A percentile compares a stretch with the other conserved stretches of the same genome.
Conservation (phyloP, 2,113 vertebrate genomes). For the Caranx ignobilis region DNA sequence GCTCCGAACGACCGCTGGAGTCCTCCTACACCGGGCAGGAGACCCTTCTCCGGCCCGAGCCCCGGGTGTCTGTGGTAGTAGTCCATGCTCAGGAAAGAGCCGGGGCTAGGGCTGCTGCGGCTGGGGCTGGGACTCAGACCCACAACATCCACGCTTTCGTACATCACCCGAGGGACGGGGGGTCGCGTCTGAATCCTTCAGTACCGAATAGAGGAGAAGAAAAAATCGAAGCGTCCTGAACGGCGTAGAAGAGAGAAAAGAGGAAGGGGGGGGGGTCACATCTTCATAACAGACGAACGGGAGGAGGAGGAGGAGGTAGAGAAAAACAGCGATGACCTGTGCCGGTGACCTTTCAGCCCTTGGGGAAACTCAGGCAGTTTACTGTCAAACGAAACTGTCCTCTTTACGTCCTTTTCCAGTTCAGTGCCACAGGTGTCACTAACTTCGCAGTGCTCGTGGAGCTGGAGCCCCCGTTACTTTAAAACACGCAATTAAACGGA, state of each 20-base stretch:
- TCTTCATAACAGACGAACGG: slow-evolving; percentile 64
- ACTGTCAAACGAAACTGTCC: slow-evolving; percentile 8
- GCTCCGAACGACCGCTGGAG: slow-evolving; percentile 70
- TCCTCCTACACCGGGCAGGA: slow-evolving; percentile 56
- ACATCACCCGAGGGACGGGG: slow-evolving; percentile 63
- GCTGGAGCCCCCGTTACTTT: background rate
- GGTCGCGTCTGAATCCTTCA: slow-evolving; percentile 45
- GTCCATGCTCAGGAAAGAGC: slow-evolving; percentile 77
- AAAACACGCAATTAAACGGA: background rate
- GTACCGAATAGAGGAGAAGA: slow-evolving; percentile 9
- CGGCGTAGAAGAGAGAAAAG: slow-evolving; percentile 22
- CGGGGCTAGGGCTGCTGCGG: slow-evolving; percentile 70
- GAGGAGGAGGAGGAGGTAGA: slow-evolving; percentile 32
- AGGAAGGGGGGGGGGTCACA: slow-evolving; percentile 64
- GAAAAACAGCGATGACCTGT: slow-evolving; percentile 39
- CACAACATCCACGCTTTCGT: slow-evolving; percentile 78
- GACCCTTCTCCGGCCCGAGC: slow-evolving; percentile 74
- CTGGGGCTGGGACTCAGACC: slow-evolving; percentile 65
- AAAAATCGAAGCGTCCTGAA: slow-evolving; percentile 44
- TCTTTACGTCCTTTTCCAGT: background rate
- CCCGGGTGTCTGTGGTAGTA: slow-evolving; percentile 79
- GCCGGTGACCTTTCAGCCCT: slow-evolving; percentile 66
- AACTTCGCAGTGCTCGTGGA: background rate
- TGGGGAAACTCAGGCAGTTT: background rate
- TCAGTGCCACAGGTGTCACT: slow-evolving; percentile 48